A percentile compares a stretch with the other conserved stretches of the same genome.
Evolutionary conservation across 2,113 vertebrate genomes (phyloP).

Genomic region (Brachirus orientalis): DNA sequence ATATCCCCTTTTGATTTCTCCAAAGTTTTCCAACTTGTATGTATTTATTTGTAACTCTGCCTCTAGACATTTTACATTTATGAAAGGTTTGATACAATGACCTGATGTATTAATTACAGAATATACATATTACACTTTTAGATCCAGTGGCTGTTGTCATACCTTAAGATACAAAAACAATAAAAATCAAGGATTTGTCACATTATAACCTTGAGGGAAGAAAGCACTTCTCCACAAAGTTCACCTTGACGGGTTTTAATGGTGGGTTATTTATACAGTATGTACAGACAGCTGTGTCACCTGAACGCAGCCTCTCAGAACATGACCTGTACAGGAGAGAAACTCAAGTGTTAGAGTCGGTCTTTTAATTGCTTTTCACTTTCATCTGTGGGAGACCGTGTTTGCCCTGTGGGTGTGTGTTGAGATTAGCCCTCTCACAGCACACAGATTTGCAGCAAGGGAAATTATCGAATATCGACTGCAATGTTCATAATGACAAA

Average conservation of each 20-base stretch:
- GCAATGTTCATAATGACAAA: conserved; percentile 13
- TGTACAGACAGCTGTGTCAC: conserved; percentile 25
- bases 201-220: no score
- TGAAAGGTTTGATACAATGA: no score
- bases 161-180: no score
- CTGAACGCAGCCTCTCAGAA: conserved; percentile 9
- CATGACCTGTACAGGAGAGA: background rate
- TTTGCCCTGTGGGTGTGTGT: conserved; percentile 49
- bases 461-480: conserved; percentile 36
- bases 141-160: no score
- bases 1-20: no score
- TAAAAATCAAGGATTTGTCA: no score
- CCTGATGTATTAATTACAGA: no score
- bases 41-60: no score
- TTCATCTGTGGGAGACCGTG: conserved; percentile 26
- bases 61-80: no score
- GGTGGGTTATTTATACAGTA: background rate
- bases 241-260: background rate
- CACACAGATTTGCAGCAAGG: conserved; percentile 11
- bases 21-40: no score
- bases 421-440: conserved; percentile 40
- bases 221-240: background rate
- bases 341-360: conserved; percentile 7
- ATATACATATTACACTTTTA: no score
- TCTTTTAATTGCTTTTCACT: conserved; percentile 54